Conservation (phyloP, 1,140 invertebrate genomes). For the Nymphalis io region DNA sequence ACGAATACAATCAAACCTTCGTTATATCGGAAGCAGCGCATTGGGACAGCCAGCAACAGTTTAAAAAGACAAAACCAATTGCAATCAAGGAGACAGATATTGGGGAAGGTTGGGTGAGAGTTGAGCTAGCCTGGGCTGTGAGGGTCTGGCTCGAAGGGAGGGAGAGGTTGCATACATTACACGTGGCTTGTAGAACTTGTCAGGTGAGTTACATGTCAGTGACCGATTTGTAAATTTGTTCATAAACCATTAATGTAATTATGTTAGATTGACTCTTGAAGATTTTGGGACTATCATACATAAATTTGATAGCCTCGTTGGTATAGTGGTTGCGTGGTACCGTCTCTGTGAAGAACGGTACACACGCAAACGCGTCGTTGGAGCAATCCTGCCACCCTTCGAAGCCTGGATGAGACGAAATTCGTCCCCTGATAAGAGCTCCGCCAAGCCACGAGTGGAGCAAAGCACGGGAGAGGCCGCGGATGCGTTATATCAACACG, state of each 20-base stretch:
- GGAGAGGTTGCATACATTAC: constrained; percentile 84
- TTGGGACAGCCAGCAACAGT: constrained; percentile 86
- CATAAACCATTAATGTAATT: neutral
- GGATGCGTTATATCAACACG: too few species aligned
- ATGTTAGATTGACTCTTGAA: too few species aligned
- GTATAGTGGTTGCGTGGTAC: too few species aligned
- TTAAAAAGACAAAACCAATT: constrained; percentile 87
- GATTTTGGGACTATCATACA: too few species aligned
- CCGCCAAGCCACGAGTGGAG: too few species aligned
- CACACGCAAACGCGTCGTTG: too few species aligned
- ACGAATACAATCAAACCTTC: constrained; percentile 85
- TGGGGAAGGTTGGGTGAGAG: constrained; percentile 89
- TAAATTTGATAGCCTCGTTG: too few species aligned
- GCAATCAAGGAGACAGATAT: constrained; percentile 87
- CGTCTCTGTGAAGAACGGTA: too few species aligned
- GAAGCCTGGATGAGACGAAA: too few species aligned
- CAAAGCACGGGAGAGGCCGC: too few species aligned
- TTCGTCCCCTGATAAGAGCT: too few species aligned
- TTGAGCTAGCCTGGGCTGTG: constrained; percentile 87
- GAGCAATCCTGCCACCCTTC: too few species aligned
- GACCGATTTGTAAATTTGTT: neutral
- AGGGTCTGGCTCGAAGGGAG: constrained; percentile 86
- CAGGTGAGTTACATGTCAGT: constrained; percentile 68
- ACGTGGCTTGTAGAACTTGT: constrained; percentile 89
- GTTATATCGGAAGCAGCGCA: constrained; percentile 90